A percentile compares a stretch with the other conserved stretches of the same genome.
phyloP scores from a whole-genome alignment of 2,888 invertebrate species.

The Uropetala carovei region DNA sequence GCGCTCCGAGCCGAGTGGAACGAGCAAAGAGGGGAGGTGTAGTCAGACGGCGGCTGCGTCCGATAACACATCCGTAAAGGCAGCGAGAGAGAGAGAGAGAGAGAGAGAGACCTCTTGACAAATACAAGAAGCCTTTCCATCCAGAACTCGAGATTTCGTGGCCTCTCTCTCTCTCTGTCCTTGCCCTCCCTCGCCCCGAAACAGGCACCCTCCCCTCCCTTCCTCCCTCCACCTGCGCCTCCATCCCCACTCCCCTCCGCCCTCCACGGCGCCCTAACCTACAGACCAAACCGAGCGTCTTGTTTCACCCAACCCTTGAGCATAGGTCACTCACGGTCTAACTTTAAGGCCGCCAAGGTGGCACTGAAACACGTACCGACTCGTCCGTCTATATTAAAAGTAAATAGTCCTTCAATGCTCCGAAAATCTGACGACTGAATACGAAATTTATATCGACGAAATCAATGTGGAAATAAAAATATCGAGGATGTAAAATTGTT shows the following conservation, averaged over 20 bases:
- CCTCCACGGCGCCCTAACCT: not conserved
- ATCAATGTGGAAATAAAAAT: too few species aligned
- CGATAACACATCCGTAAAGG: constrained; percentile 71
- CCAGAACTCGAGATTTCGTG: not conserved
- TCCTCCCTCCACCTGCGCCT: not conserved
- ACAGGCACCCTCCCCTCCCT: not conserved
- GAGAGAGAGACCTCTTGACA: not conserved
- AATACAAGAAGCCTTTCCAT: not conserved
- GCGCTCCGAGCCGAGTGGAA: constrained; percentile 10
- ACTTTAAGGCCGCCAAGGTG: too few species aligned
- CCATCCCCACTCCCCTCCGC: not conserved
- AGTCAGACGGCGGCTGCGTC: constrained; percentile 68
- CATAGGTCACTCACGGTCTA: too few species aligned
- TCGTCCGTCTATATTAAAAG: too few species aligned
- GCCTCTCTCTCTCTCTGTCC: not conserved
- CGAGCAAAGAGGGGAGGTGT: constrained; percentile 22
- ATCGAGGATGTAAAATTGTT: too few species aligned
- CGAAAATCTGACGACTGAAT: too few species aligned
- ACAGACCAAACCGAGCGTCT: too few species aligned
- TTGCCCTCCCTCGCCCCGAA: not conserved
- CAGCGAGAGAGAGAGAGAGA: constrained; percentile 68
- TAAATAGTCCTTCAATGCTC: too few species aligned
- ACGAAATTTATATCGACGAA: too few species aligned
- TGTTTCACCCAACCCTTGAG: too few species aligned
- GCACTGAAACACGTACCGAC: too few species aligned